These are phyloP conservation scores for Parthenolecanium corni DNA, from an alignment of 2,888 invertebrate species.

Conservation along the genomic window DNA sequence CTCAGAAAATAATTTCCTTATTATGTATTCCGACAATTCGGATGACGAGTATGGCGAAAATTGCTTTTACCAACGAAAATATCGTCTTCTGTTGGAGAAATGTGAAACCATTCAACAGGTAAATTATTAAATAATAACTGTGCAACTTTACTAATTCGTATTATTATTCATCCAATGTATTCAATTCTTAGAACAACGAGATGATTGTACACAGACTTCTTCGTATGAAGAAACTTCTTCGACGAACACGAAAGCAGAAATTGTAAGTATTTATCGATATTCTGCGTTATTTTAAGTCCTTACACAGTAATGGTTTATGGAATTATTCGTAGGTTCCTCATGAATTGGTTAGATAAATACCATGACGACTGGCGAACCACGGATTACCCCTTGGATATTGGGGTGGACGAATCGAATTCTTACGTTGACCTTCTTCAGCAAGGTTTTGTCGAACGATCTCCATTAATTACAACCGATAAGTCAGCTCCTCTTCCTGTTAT, in stretches of 20 bases:
- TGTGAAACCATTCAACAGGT: conserved; percentile 60
- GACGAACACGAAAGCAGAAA: conserved; percentile 55
- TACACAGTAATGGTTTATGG: neutral
- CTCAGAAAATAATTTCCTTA: too few species aligned
- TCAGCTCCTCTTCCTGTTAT: conserved; percentile 39
- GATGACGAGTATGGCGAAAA: conserved; percentile 52
- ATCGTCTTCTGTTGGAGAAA: conserved; percentile 57
- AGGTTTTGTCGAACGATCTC: conserved; percentile 14
- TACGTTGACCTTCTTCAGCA: conserved; percentile 21
- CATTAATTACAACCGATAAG: conserved; percentile 3
- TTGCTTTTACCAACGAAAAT: conserved; percentile 60
- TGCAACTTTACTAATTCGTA: neutral
- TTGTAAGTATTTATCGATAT: conserved; percentile 37
- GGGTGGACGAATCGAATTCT: conserved; percentile 15
- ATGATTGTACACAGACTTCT: conserved; percentile 58
- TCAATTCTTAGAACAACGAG: conserved; percentile 51
- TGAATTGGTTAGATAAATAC: conserved; percentile 55
- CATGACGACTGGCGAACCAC: conserved; percentile 56
- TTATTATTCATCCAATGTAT: conserved; percentile 21
- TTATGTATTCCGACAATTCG: conserved; percentile 45
- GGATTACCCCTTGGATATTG: conserved; percentile 29
- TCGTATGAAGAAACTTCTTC: conserved; percentile 56
- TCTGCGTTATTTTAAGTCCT: neutral
- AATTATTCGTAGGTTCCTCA: conserved; percentile 44
- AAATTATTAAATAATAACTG: neutral